Evolutionary conservation across 2,888 invertebrate species (phyloP), one percentile per base, ranked within the genome.

Genomic region (Drosophila colorata): DNA sequence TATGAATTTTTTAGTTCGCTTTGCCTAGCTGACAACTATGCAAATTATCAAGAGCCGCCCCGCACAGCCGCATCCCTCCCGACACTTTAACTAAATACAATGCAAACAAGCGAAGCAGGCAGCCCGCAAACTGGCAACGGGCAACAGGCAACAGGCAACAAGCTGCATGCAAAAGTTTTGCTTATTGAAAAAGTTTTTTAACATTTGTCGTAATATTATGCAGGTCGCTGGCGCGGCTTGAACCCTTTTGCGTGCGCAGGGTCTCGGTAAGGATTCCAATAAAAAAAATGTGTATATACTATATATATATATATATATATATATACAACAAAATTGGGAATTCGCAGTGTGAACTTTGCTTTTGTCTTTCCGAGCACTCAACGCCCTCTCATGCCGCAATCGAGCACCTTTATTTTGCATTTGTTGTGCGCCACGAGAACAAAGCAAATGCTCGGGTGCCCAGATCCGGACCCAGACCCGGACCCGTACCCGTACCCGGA

Each of bases 201-300:
- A 60, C 87, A 88, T 83, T 88, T 88, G 89, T 71, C 80, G 70
- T 84, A 88, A 88, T 88, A 83, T 83, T 83, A 83, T 83, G 87
- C 88, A 83, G 83, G 83, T 86, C 80, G 69, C 51, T 58, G 66
- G 60, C 47, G 57, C n/a, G 41, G 59, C 61, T 66, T 63, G 74
- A 88, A 86, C 88, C 84, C 84, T 86, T 83, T 78, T 78, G 20
- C 20, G 47, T 44, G 38, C 47, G 44, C 52, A 52, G 52, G 38
- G 38, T 38, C 13, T 7, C 23, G 23, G 6, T 18, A 43, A 43
- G 44, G 44, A 44, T 43, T 23, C 43, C 63, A 46, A 63, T 57
- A 58, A 69, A 52, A 59, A 49, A 35, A 60, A 55, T 28, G 51
- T 43, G 59, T 40, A 49, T 7, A 38, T 16, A 43, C n/a, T 33